These are phyloP conservation scores for Reticulitermes speratus DNA, from an alignment of 1,140 invertebrate species.

Conservation along the genomic window DNA sequence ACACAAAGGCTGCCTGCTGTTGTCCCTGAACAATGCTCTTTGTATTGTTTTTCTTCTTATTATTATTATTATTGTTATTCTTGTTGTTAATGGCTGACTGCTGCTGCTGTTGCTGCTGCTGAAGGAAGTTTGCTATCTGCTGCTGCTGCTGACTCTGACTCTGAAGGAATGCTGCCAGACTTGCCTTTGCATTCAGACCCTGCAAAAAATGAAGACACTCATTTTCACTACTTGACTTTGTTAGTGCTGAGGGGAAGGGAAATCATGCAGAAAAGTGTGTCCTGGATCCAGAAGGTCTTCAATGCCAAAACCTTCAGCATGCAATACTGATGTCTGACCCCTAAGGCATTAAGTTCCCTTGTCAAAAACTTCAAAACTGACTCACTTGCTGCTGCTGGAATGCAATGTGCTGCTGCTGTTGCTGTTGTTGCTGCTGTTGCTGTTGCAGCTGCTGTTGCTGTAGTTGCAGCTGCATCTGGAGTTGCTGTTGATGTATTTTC, in stretches of 20 bases:
- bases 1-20: conserved; percentile 43
- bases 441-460: conserved; percentile 51
- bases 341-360: too few species aligned
- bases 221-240: too few species aligned
- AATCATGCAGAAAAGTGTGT: too few species aligned
- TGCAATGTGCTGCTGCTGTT: conserved; percentile 30
- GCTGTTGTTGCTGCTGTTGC: conserved; percentile 42
- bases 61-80: conserved; percentile 45
- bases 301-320: too few species aligned
- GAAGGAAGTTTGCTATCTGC: conserved; percentile 50
- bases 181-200: conserved; percentile 52
- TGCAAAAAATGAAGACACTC: background rate
- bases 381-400: conserved; percentile 32
- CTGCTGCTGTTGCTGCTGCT: conserved; percentile 47
- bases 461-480: conserved; percentile 51
- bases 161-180: conserved; percentile 53
- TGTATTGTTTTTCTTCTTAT: conserved; percentile 37
- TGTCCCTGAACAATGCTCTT: conserved; percentile 39
- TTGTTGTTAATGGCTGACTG: conserved; percentile 52
- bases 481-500: conserved; percentile 45
- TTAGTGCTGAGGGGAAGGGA: too few species aligned
- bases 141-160: conserved; percentile 44
- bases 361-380: background rate
- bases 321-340: too few species aligned
- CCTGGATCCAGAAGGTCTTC: too few species aligned